These are phyloP conservation scores for Panopea generosa DNA, from an alignment of 2,888 invertebrate genomes.

Conservation along the genomic window DNA sequence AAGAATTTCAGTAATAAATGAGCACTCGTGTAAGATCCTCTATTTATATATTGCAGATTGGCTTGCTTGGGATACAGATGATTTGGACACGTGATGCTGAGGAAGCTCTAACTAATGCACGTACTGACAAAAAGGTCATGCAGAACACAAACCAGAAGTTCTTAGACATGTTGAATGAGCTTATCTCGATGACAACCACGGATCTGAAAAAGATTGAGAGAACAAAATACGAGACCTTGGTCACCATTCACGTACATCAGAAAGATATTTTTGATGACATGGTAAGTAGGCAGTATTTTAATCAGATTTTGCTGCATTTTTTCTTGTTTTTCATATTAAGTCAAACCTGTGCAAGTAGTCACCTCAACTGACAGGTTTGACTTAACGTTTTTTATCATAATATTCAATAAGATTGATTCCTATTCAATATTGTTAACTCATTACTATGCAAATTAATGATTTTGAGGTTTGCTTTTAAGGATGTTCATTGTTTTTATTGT, in stretches of 20 bases:
- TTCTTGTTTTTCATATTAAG: background rate
- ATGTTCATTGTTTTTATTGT: too few species aligned
- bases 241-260: constrained; percentile 99
- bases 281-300: constrained; percentile 87
- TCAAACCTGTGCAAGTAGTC: too few species aligned
- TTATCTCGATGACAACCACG: constrained; percentile 97
- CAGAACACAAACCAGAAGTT: constrained; percentile 97
- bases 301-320: background rate
- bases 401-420: too few species aligned
- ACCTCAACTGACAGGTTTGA: too few species aligned
- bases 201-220: constrained; percentile 96
- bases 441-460: too few species aligned
- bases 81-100: constrained; percentile 98
- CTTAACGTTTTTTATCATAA: too few species aligned
- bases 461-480: too few species aligned
- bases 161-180: constrained; percentile 94
- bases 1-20: too few species aligned
- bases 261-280: constrained; percentile 98
- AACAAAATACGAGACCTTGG: constrained; percentile 97
- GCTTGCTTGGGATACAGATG: constrained; percentile 97
- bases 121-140: constrained; percentile 98
- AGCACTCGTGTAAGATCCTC: too few species aligned
- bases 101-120: constrained; percentile 94
- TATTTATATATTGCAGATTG: constrained; percentile 86
- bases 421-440: too few species aligned